Conservation (phyloP, 2,113 vertebrate genomes). For the Kryptolebias marmoratus region DNA sequence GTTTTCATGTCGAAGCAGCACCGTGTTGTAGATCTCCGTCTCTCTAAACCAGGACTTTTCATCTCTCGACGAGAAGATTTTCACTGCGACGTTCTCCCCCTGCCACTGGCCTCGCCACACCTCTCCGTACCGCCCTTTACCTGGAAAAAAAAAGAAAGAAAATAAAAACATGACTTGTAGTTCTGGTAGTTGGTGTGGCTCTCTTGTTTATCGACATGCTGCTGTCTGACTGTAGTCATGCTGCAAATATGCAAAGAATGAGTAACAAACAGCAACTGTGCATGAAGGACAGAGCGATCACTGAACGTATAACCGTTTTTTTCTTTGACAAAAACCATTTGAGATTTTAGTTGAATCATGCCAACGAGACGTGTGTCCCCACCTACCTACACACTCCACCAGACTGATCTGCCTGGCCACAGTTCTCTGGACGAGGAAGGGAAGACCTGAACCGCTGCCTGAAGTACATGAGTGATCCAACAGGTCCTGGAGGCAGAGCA, state of each 20-base stretch:
- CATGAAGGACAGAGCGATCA: no score
- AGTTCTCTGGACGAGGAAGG: slow-evolving; percentile 96
- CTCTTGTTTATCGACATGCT: not conserved
- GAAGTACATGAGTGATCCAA: slow-evolving; percentile 97
- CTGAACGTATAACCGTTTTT: no score
- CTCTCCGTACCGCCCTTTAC: slow-evolving; percentile 84
- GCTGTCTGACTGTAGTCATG: slow-evolving; percentile 1
- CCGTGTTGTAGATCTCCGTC: slow-evolving; percentile 86
- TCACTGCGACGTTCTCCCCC: slow-evolving; percentile 85
- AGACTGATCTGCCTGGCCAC: slow-evolving; percentile 98
- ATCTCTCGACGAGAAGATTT: slow-evolving; percentile 85
- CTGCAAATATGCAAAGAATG: no score
- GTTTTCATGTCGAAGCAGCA: slow-evolving; percentile 84
- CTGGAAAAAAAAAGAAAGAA: slow-evolving; percentile 44
- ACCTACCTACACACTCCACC: slow-evolving; percentile 94
- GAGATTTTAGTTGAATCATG: not conserved
- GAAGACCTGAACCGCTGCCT: slow-evolving; percentile 96
- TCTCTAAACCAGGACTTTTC: slow-evolving; percentile 87
- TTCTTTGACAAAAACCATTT: not conserved
- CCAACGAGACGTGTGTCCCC: not conserved
- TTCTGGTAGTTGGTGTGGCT: not conserved
- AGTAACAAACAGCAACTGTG: not conserved
- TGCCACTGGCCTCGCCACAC: slow-evolving; percentile 87
- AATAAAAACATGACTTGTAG: not conserved
- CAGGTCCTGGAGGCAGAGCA: slow-evolving; percentile 84